Percentiles rank a stretch among this genome's conserved stretches.
Evolutionary conservation across 2,797 vertebrate genomes (phyloP).

Genomic region (Trematomus bernacchii): DNA sequence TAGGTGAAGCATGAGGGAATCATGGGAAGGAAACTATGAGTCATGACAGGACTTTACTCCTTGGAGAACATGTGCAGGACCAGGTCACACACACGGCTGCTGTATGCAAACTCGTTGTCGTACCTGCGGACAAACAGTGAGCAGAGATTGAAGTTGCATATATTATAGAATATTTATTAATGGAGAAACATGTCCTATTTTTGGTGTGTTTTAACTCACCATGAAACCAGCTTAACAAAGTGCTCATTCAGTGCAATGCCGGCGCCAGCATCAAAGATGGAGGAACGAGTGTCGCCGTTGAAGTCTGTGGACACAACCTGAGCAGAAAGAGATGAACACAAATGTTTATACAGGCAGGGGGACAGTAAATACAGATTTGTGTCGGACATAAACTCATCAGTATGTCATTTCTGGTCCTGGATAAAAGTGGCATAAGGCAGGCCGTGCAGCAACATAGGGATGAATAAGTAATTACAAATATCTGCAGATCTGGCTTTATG

Average conservation of each 20-base stretch:
- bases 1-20: constrained; percentile 17
- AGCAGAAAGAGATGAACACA: not conserved
- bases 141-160: not conserved
- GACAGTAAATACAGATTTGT: too few relatives aligned
- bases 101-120: constrained; percentile 95
- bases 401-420: not conserved
- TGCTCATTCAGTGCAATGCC: constrained; percentile 93
- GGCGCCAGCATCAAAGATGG: constrained; percentile 93
- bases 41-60: constrained; percentile 82
- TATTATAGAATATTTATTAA: not conserved
- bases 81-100: constrained; percentile 93
- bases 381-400: too few relatives aligned
- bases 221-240: constrained; percentile 94
- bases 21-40: constrained; percentile 31
- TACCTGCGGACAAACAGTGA: constrained; percentile 84
- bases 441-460: not conserved
- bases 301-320: constrained; percentile 95
- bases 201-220: constrained; percentile 63
- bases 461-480: not conserved
- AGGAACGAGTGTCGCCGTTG: constrained; percentile 90
- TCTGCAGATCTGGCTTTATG: not conserved
- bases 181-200: not conserved
- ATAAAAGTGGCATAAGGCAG: not conserved
- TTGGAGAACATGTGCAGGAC: constrained; percentile 90
- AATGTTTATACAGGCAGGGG: not conserved